Evolutionary conservation across 2,113 vertebrate genomes (phyloP).

Genomic region (human): GRCh38 chr6:128271501-128272000

Average conservation of each 20-base stretch:
- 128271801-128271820: neutral
- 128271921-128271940: neutral
- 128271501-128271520: conserved; percentile 64
- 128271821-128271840: neutral
- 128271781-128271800: neutral
- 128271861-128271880: neutral
- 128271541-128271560: conserved; percentile 68
- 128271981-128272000: neutral
- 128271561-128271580: conserved; percentile 64
- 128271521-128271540: conserved; percentile 70
- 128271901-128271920: conserved; percentile 27
- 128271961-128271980: neutral
- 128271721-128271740: neutral
- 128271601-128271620: neutral
- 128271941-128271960: conserved; percentile 34
- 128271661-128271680: neutral
- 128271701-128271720: neutral
- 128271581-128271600: conserved; percentile 54
- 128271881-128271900: neutral
- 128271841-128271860: neutral
- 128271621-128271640: neutral
- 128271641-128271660: conserved; percentile 36
- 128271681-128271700: conserved; percentile 20
- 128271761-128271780: neutral
- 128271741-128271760: neutral